phyloP scores from a whole-genome alignment of 2,888 invertebrate genomes.

The Cinara cedri region DNA sequence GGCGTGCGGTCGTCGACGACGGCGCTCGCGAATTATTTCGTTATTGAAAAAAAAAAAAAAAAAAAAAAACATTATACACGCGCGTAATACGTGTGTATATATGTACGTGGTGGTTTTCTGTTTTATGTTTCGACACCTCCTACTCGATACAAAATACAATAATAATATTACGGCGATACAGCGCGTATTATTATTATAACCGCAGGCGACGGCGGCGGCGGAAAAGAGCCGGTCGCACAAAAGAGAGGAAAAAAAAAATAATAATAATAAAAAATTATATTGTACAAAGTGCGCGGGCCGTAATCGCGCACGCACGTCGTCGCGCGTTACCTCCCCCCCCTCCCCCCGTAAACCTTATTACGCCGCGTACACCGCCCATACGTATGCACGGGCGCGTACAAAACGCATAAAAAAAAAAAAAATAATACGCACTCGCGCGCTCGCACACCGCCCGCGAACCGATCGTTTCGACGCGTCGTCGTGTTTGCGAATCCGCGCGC shows the following conservation, averaged over 20 bases:
- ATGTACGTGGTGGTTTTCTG: background rate
- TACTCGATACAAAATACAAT: constrained; percentile 16
- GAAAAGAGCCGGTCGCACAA: constrained; percentile 34
- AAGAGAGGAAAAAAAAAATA: constrained; percentile 24
- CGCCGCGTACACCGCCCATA: background rate
- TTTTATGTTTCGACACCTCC: constrained; percentile 54
- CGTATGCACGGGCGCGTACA: background rate
- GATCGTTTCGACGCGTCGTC: constrained; percentile 55
- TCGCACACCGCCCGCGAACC: constrained; percentile 3
- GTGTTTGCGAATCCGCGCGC: constrained; percentile 36
- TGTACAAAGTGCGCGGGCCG: background rate
- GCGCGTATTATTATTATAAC: background rate
- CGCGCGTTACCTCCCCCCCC: too few species aligned
- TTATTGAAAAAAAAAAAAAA: constrained; percentile 15
- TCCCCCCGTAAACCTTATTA: too few species aligned
- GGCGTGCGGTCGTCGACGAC: background rate
- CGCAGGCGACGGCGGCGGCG: constrained; percentile 11
- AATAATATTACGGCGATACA: background rate
- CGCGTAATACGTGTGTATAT: constrained; percentile 15
- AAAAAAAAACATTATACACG: background rate
- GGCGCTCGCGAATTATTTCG: background rate
- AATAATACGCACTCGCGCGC: background rate
- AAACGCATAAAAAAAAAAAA: background rate
- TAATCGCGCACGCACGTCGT: background rate
- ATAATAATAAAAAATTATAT: background rate